phyloP scores from a whole-genome alignment of 2,888 invertebrate species.

The Eudemis profundana region DNA sequence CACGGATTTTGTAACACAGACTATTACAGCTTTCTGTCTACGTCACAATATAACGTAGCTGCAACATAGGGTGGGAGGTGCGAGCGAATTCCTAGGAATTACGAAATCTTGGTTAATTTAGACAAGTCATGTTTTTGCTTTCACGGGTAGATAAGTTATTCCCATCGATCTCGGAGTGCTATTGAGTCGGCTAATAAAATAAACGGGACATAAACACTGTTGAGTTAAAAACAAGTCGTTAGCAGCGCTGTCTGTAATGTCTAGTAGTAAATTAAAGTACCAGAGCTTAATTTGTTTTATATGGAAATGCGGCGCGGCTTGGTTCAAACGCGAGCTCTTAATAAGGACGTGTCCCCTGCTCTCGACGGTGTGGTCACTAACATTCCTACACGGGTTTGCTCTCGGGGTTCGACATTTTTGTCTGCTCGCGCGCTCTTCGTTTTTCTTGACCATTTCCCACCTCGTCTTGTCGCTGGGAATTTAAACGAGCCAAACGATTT shows the following conservation, averaged over 20 bases:
- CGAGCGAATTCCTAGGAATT: conserved; percentile 51
- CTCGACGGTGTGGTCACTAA: conserved; percentile 66
- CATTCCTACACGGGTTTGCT: conserved; percentile 81
- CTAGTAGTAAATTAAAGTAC: conserved; percentile 35
- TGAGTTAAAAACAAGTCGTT: conserved; percentile 7
- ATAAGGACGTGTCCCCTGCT: conserved; percentile 74
- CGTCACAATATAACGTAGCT: conserved; percentile 63
- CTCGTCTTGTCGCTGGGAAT: conserved; percentile 70
- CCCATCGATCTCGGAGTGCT: not conserved
- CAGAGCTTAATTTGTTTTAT: conserved; percentile 64
- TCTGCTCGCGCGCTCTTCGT: conserved; percentile 60
- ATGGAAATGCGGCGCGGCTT: conserved; percentile 68
- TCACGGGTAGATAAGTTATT: conserved; percentile 19
- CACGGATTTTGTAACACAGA: conserved; percentile 68
- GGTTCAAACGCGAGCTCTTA: conserved; percentile 72
- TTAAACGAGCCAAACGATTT: conserved; percentile 74
- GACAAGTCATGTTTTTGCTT: conserved; percentile 26
- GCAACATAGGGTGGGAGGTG: conserved; percentile 57
- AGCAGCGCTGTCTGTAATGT: conserved; percentile 12
- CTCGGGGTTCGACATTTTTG: conserved; percentile 69
- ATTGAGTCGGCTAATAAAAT: conserved; percentile 19
- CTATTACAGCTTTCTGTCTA: conserved; percentile 61
- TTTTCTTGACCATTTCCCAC: conserved; percentile 77
- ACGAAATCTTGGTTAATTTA: conserved; percentile 57
- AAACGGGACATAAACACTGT: conserved; percentile 3